Conservation (phyloP, 64 coral and sea anemone species). For the Montipora efflorescens region DNA sequence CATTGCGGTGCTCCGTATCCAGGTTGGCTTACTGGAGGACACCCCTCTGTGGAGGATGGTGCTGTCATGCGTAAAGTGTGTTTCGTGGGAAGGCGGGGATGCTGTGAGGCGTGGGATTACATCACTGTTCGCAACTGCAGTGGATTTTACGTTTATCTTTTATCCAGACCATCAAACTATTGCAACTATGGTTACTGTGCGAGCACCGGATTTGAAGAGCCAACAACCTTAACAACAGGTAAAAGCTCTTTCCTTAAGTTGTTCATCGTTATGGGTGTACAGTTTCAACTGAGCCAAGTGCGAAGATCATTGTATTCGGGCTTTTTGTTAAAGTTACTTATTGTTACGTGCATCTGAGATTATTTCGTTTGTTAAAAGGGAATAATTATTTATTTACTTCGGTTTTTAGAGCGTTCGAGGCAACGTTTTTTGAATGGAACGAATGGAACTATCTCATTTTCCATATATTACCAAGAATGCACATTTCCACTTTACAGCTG, state of each 20-base stretch:
- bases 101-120: neutral
- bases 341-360: too few relatives aligned
- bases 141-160: slow-evolving; percentile 15
- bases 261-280: too few relatives aligned
- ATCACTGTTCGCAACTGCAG: slow-evolving; percentile 46
- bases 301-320: too few relatives aligned
- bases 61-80: slow-evolving; percentile 45
- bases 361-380: too few relatives aligned
- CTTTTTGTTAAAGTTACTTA: too few relatives aligned
- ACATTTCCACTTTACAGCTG: neutral
- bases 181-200: slow-evolving; percentile 43
- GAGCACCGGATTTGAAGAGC: neutral
- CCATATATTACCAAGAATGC: neutral
- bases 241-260: too few relatives aligned
- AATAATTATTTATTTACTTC: too few relatives aligned
- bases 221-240: too few relatives aligned
- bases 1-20: slow-evolving; percentile 52
- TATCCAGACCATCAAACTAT: neutral
- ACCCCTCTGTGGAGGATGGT: slow-evolving; percentile 8
- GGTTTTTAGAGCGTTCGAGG: too few relatives aligned
- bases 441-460: too few relatives aligned
- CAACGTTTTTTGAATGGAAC: too few relatives aligned
- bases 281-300: too few relatives aligned
- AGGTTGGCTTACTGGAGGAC: slow-evolving; percentile 68
- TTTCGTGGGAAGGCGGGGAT: slow-evolving; percentile 8